Base-by-base conservation (phyloP, 2,113 vertebrate genomes). In the Microcebus ravelobensis region DNA sequence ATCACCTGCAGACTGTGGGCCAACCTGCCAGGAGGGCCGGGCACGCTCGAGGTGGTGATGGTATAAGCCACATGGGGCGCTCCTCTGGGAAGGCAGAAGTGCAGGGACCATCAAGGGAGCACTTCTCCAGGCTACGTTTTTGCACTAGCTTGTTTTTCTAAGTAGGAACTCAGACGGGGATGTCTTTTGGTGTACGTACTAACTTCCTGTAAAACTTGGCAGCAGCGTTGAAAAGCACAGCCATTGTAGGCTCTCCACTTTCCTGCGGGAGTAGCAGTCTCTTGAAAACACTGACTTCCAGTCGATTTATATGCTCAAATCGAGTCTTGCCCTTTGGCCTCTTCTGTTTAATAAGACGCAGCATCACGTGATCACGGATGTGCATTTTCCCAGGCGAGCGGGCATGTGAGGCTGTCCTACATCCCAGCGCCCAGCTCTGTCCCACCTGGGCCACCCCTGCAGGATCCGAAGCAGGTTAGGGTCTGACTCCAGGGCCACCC, bases 121-220 rank as follows among this genome's bases (percentile, higher is more conserved):
- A 36, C 61, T 31, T 68, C 25, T 81, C 25, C 25, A 59, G 90
- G 52, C 29, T 29, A 3, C 39, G 25, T 39, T 76, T 92, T 90
- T 31, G 10, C 4, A 2, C 57, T 65, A 23, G 34, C 39, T 9
- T 93, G 45, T 48, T 39, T 93, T 57, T 83, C 45, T 55, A 73
- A 61, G 77, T 9, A 59, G 93, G 57, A 90, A 36, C 55, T 80
- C 36, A 21, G 39, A 73, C 34, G 1, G n/a, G 45, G 48, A 65
- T 80, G 31, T 96, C 85, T 85, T 55, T 71, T 23, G 27, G 48
- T 81, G 65, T 74, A 42, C 0, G 1, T 48, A 29, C 50, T 80
- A 45, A 52, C 65, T 71, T 97, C 65, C 83, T 81, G 42, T 36
- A 61, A 27, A 92, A 81, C 48, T 90, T 67, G 80, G 48, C 65